phyloP scores from a whole-genome alignment of 1,140 invertebrate genomes.

The Aphidius gifuensis region DNA sequence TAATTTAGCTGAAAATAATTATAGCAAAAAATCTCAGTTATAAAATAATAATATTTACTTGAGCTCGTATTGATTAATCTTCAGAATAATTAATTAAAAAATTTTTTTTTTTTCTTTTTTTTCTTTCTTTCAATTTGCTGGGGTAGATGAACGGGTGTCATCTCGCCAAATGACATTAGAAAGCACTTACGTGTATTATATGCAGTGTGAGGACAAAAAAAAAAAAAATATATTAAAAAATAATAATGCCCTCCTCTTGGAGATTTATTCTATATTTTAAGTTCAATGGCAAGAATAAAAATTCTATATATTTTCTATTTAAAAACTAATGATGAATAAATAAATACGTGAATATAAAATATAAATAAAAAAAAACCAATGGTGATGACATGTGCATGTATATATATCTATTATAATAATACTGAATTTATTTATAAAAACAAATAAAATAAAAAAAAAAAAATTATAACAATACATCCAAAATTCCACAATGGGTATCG shows the following conservation, averaged over 20 bases:
- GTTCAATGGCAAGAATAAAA: conserved; percentile 44
- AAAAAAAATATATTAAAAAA: conserved; percentile 25
- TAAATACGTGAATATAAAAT: conserved; percentile 20
- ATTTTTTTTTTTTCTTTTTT: background rate
- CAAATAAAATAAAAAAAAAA: conserved; percentile 17
- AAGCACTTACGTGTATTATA: conserved; percentile 13
- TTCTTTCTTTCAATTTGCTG: background rate
- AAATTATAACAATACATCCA: conserved; percentile 8
- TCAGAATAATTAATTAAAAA: background rate
- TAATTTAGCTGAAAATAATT: background rate
- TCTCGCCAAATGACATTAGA: conserved; percentile 7
- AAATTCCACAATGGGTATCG: too few species aligned
- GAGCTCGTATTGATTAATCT: background rate
- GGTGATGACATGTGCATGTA: conserved; percentile 34
- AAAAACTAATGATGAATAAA: conserved; percentile 46
- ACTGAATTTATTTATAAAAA: conserved; percentile 37
- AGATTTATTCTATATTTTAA: conserved; percentile 50
- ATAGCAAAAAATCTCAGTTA: too few species aligned
- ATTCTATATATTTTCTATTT: conserved; percentile 57
- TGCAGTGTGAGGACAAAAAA: conserved; percentile 20
- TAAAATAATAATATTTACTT: too few species aligned
- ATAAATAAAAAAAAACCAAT: conserved; percentile 22
- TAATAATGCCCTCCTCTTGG: background rate
- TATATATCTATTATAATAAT: conserved; percentile 50
- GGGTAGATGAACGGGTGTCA: too few species aligned